These are phyloP conservation scores for Daptonema setosum DNA, from an alignment of 2,888 invertebrate genomes.

Conservation along the genomic window DNA sequence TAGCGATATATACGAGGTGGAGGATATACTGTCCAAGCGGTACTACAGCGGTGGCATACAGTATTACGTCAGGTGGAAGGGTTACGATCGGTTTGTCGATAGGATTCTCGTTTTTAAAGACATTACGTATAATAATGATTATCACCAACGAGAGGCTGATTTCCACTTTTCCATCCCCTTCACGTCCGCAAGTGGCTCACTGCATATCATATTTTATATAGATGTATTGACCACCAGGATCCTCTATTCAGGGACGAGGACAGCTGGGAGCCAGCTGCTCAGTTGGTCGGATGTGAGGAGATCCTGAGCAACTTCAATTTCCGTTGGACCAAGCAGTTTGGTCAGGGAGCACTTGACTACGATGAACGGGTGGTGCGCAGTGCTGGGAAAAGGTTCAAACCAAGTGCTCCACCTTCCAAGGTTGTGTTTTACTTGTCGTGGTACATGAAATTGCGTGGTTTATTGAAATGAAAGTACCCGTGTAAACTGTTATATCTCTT, in stretches of 20 bases:
- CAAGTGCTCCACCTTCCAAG: background rate
- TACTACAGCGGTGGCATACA: background rate
- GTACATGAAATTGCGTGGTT: background rate
- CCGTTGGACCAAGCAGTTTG: background rate
- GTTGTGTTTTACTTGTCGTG: background rate
- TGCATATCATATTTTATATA: background rate
- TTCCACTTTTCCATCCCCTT: too few relatives aligned
- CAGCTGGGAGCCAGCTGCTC: background rate
- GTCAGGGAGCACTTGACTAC: background rate
- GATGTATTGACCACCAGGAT: too few relatives aligned
- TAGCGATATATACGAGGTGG: background rate
- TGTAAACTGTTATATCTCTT: too few relatives aligned
- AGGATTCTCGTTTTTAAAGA: background rate
- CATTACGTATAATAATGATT: too few relatives aligned
- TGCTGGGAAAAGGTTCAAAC: background rate
- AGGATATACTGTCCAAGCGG: background rate
- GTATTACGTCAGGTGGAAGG: background rate
- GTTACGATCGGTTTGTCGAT: background rate
- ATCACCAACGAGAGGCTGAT: too few relatives aligned
- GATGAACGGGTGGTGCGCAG: background rate
- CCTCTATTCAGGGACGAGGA: too few relatives aligned
- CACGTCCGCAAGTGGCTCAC: background rate
- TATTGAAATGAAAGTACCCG: too few relatives aligned
- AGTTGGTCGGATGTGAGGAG: background rate
- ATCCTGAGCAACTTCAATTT: background rate